Base-by-base conservation (phyloP, 2,113 vertebrate genomes). In the Indicator maculatus region DNA sequence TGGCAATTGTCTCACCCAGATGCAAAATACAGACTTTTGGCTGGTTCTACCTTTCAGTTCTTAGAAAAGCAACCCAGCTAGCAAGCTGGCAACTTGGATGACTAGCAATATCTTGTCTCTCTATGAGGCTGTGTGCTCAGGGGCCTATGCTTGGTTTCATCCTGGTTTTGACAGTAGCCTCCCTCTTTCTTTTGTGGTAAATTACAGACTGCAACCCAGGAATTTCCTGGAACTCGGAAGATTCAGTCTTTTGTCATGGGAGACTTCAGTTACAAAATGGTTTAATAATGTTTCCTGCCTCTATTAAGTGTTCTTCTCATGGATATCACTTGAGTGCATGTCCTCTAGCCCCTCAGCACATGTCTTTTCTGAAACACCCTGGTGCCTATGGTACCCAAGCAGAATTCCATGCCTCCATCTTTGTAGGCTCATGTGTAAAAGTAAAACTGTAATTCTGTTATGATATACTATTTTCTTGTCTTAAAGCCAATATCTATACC, bases 101-200 rank as follows among this genome's bases (percentile, higher is more conserved):
- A 12, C 33, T 80, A 47, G 44, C 59, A 44, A 5, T 39, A 21
- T 5, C 52, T 44, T 1, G 6, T 21, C 14, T 72, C 33, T 44
- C 5, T 64, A 27, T 0, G 0, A 52, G n/a, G 6, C 39, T 69
- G 33, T 52, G 5, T 44, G 41, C 15, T 44, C 41, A 44, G 15
- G 5, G 23, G 31, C n/a, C 31, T 74, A 7, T 72, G 18, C 8
- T 92, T 5, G 4, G 20, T 75, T 93, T 75, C 78, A n/a, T 30
- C 36, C 28, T 69, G 8, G 38, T 66, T 38, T 41, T n/a, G 6
- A 63, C 13, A 60, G 6, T 16, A 16, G 27, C 36, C 27, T 91
- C 14, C 45, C 15, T 44, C 41, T 44, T 44, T 44, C 41, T 44
- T 44, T 44, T 14, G 16, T 44, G 41, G 16, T 63, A 59, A 65